phyloP scores from a whole-genome alignment of 2,113 vertebrate species.

The Anthoscopus minutus region DNA sequence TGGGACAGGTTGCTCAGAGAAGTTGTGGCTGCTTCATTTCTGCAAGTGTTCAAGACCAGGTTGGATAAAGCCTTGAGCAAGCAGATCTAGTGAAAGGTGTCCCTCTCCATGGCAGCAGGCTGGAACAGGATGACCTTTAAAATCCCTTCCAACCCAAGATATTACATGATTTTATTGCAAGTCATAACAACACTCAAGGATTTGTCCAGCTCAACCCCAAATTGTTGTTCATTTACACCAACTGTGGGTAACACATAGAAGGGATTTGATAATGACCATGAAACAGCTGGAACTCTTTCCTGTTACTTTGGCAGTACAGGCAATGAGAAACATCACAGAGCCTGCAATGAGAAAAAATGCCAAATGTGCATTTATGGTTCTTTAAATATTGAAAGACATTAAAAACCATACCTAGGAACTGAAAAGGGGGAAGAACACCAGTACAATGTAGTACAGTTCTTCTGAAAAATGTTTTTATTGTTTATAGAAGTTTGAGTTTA shows the following conservation, averaged over 20 bases:
- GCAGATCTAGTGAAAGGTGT: not conserved
- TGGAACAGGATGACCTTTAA: not conserved
- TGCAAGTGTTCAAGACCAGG: not conserved
- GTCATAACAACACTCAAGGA: not conserved
- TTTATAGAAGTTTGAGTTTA: not conserved
- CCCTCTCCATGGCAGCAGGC: not conserved
- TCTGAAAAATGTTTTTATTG: not conserved
- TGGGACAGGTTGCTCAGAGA: not conserved
- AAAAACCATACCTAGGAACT: not conserved
- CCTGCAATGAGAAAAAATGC: rapidly evolving
- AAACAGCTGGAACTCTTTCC: not conserved
- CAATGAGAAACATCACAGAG: not conserved
- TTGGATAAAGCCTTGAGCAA: not conserved
- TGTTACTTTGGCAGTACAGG: not conserved
- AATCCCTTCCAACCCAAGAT: not conserved
- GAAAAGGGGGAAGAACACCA: not conserved
- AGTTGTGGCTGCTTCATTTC: not conserved
- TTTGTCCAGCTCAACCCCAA: not conserved
- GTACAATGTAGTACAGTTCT: not conserved
- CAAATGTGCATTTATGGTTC: not conserved
- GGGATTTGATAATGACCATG: not conserved
- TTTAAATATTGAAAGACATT: not conserved
- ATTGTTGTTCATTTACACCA: not conserved
- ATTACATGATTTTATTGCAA: not conserved
- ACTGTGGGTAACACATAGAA: not conserved